These are phyloP conservation scores for Tympanuchus pallidicinctus DNA, from an alignment of 2,113 vertebrate species.

Conservation along the genomic window DNA sequence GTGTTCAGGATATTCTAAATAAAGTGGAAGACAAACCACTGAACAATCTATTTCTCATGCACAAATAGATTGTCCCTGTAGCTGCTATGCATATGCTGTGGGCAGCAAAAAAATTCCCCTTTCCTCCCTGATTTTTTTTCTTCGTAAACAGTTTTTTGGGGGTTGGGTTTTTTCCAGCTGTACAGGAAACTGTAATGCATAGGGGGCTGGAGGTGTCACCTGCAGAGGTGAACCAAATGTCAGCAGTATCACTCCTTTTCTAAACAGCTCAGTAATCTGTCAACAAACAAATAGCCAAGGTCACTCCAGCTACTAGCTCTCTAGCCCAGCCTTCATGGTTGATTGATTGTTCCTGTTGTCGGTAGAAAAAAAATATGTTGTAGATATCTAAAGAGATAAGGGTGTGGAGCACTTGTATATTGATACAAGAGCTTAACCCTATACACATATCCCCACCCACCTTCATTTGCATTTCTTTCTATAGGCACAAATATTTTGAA, in stretches of 20 bases:
- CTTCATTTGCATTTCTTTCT: rapidly evolving
- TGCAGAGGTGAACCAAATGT: background rate
- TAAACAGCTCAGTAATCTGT: background rate
- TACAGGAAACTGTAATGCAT: background rate
- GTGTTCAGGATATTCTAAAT: background rate
- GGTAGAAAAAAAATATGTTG: background rate
- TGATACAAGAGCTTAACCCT: background rate
- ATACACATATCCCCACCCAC: background rate
- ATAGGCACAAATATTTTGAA: background rate
- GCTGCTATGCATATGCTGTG: background rate
- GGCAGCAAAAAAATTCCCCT: background rate
- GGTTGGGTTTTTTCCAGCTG: background rate
- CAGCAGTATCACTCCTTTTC: background rate
- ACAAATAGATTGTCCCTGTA: background rate
- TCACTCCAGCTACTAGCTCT: background rate
- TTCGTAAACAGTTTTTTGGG: background rate
- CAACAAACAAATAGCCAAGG: background rate
- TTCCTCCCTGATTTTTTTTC: background rate
- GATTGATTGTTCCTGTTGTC: background rate
- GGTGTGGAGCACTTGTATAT: background rate
- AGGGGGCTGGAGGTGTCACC: background rate
- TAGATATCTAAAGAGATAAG: background rate
- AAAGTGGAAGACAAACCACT: background rate
- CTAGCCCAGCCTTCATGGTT: background rate
- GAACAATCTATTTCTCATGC: background rate